A percentile compares a stretch with the other conserved stretches of the same genome.
Evolutionary conservation across 1,140 invertebrate species (phyloP).

Genomic region (Elymnias hypermnestra): DNA sequence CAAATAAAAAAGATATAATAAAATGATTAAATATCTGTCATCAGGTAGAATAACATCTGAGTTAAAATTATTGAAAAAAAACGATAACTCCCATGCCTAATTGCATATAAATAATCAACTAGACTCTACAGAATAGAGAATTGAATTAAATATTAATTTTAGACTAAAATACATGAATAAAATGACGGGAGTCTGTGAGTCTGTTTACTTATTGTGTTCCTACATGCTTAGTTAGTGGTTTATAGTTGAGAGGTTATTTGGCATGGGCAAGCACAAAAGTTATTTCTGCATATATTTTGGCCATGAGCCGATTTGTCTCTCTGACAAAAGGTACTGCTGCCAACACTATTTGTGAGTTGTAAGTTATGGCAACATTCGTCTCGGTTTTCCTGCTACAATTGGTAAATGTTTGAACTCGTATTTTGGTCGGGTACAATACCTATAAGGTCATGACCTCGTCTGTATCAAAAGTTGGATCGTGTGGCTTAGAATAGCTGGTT

Average conservation of each 20-base stretch:
- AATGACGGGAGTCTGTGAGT: neutral
- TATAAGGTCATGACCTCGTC: too few species aligned
- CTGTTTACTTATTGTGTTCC: neutral
- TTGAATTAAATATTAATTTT: too few species aligned
- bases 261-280: neutral
- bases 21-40: too few species aligned
- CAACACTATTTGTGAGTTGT: slow-evolving; percentile 2
- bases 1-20: too few species aligned
- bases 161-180: neutral
- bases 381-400: neutral
- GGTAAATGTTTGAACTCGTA: neutral
- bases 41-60: too few species aligned
- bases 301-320: neutral
- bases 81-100: too few species aligned
- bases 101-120: too few species aligned
- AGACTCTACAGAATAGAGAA: too few species aligned
- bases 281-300: neutral
- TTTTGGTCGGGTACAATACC: too few species aligned
- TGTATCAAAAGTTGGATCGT: too few species aligned
- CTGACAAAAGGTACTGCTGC: neutral
- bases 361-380: neutral
- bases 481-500: too few species aligned
- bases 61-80: too few species aligned
- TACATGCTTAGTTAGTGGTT: neutral
- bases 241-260: slow-evolving; percentile 4